phyloP scores from a whole-genome alignment of 2,888 invertebrate species.

The Lordiphosa andalusiaca region DNA sequence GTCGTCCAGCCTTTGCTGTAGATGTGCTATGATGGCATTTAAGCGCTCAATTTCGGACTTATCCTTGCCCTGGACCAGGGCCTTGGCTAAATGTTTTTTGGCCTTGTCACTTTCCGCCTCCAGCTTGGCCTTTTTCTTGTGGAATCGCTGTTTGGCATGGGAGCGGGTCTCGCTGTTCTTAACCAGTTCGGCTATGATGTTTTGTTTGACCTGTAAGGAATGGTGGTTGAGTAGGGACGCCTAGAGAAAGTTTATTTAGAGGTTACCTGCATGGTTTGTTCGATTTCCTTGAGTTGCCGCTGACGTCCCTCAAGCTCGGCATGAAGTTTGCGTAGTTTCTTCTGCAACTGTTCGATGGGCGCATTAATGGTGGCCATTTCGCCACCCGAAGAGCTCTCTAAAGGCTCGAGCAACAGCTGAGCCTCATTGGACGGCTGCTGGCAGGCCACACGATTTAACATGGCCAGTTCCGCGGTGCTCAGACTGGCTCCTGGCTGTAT shows the following conservation, averaged over 20 bases:
- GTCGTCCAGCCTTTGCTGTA: constrained; percentile 82
- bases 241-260: too few species aligned
- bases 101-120: constrained; percentile 84
- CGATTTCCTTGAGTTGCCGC: constrained; percentile 86
- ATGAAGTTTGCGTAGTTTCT: constrained; percentile 77
- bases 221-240: too few species aligned
- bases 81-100: constrained; percentile 82
- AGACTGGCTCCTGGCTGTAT: constrained; percentile 84
- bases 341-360: constrained; percentile 76
- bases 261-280: constrained; percentile 82
- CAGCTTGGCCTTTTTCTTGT: constrained; percentile 84
- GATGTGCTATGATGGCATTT: constrained; percentile 80
- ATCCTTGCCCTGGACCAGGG: constrained; percentile 81
- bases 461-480: constrained; percentile 83
- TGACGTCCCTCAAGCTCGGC: constrained; percentile 85
- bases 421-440: constrained; percentile 40
- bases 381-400: constrained; percentile 69
- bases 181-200: constrained; percentile 86
- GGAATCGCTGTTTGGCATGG: constrained; percentile 83
- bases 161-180: constrained; percentile 83
- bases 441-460: constrained; percentile 83
- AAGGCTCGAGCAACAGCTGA: constrained; percentile 62
- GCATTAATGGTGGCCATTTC: constrained; percentile 54
- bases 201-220: constrained; percentile 84
- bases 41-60: constrained; percentile 80